Conservation (phyloP, 2,888 invertebrate genomes). For the Lasioglossum leucozonium region DNA sequence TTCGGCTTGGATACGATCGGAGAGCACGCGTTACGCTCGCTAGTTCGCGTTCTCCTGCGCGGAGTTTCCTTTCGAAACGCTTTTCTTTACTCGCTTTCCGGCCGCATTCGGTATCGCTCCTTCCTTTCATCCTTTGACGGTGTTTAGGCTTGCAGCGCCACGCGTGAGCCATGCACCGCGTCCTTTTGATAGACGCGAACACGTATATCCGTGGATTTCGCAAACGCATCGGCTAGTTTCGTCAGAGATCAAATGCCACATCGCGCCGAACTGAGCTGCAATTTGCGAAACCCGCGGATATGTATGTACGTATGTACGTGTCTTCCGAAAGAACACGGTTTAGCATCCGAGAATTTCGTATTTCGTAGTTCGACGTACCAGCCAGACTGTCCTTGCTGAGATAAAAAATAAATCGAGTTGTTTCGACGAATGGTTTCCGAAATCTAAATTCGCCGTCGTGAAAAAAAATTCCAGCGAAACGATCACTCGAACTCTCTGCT, state of each 20-base stretch:
- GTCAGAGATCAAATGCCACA: neutral
- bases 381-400: too few relatives aligned
- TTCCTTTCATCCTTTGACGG: neutral
- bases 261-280: neutral
- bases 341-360: neutral
- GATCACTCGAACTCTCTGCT: too few relatives aligned
- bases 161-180: too few relatives aligned
- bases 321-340: neutral
- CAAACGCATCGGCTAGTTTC: neutral
- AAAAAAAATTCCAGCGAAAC: too few relatives aligned
- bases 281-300: neutral
- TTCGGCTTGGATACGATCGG: neutral
- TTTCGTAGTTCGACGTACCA: too few relatives aligned
- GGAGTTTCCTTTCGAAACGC: too few relatives aligned
- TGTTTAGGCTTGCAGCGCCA: neutral
- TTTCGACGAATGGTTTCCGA: too few relatives aligned
- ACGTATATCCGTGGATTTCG: neutral
- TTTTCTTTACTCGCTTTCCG: too few relatives aligned
- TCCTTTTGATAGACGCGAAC: neutral
- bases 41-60: too few relatives aligned
- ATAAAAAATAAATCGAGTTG: too few relatives aligned
- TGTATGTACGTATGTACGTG: neutral
- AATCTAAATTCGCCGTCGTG: too few relatives aligned
- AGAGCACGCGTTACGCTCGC: neutral
- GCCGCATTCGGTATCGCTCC: neutral